Evolutionary conservation across 1,140 invertebrate species (phyloP).

Genomic region (Trachymyrmex septentrionalis): DNA sequence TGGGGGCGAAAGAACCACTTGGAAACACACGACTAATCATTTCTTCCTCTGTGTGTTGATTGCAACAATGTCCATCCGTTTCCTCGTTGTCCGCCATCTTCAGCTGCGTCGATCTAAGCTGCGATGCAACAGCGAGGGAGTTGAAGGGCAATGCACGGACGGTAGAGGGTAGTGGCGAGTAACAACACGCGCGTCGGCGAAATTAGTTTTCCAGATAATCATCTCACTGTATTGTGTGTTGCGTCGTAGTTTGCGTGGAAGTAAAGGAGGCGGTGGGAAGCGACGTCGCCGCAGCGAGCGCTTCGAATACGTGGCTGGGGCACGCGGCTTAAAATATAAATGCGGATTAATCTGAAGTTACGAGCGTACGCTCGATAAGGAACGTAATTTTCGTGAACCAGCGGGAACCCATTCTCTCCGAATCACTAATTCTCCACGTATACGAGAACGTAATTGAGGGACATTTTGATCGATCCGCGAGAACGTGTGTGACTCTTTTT

Average conservation of each 20-base stretch:
- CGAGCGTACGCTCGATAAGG: constrained; percentile 81
- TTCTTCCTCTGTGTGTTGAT: constrained; percentile 60
- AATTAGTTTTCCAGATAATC: constrained; percentile 87
- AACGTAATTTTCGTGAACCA: constrained; percentile 82
- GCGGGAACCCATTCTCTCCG: constrained; percentile 69
- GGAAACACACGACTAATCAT: constrained; percentile 33
- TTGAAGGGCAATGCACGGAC: constrained; percentile 48
- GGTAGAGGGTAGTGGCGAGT: constrained; percentile 51
- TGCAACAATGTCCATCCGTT: constrained; percentile 77
- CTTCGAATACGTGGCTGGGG: constrained; percentile 66
- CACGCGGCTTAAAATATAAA: constrained; percentile 82
- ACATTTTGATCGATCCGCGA: constrained; percentile 33
- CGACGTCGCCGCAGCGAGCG: constrained; percentile 56
- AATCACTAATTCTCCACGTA: constrained; percentile 53
- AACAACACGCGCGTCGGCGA: constrained; percentile 82
- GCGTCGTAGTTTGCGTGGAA: constrained; percentile 74
- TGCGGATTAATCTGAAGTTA: constrained; percentile 83
- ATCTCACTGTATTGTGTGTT: constrained; percentile 85
- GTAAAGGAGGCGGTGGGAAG: constrained; percentile 46
- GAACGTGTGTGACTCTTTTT: background rate
- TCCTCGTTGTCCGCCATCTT: constrained; percentile 71
- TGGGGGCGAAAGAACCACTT: background rate
- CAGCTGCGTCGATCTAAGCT: constrained; percentile 53
- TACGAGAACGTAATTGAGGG: constrained; percentile 48
- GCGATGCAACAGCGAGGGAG: constrained; percentile 59